phyloP scores from a whole-genome alignment of 2,797 vertebrate species.

The Zalophus californianus region DNA sequence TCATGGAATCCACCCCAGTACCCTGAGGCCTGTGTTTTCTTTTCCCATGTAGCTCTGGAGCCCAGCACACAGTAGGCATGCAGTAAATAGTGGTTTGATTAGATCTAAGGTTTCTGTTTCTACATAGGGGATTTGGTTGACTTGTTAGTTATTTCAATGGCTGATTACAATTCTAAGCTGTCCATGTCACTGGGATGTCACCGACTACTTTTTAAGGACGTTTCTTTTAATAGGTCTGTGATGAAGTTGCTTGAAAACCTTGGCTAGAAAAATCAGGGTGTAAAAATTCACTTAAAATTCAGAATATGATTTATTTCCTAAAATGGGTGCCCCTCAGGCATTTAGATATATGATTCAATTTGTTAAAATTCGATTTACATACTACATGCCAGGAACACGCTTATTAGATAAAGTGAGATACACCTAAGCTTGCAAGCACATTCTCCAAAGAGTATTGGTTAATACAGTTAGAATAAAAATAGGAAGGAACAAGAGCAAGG shows the following conservation, averaged over 20 bases:
- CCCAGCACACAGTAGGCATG: neutral
- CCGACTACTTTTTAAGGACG: neutral
- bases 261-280: neutral
- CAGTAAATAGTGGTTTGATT: neutral
- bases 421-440: neutral
- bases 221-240: neutral
- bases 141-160: neutral
- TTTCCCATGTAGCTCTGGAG: neutral
- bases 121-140: neutral
- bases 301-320: slow-evolving; percentile 59
- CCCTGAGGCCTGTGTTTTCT: no score
- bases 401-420: slow-evolving; percentile 44
- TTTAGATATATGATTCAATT: slow-evolving; percentile 60
- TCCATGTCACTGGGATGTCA: neutral
- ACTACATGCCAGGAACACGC: neutral
- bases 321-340: slow-evolving; percentile 42
- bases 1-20: neutral
- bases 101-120: neutral
- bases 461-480: slow-evolving; percentile 10
- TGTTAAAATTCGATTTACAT: slow-evolving; percentile 55
- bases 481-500: neutral
- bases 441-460: neutral
- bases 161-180: neutral
- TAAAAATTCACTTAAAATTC: slow-evolving; percentile 62
- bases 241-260: neutral